phyloP scores from a whole-genome alignment of 2,797 vertebrate species.

The Sarcophilus harrisii region DNA sequence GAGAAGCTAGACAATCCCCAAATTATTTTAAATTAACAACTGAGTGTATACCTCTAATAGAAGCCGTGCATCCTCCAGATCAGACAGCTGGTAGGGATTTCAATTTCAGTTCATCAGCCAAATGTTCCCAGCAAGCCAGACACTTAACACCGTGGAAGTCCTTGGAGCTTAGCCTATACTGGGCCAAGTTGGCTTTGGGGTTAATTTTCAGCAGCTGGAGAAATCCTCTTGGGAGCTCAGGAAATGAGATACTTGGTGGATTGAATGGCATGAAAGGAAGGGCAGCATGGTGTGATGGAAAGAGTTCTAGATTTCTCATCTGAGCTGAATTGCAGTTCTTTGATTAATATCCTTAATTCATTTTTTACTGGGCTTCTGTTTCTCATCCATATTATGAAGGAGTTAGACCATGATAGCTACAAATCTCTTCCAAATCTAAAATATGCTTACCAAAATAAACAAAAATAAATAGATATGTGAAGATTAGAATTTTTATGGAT shows the following conservation, averaged over 20 bases:
- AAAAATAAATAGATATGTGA: background rate
- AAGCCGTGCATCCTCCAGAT: background rate
- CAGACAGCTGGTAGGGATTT: background rate
- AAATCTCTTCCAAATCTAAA: background rate
- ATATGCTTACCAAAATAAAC: slow-evolving; percentile 3
- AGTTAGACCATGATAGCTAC: background rate
- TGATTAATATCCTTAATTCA: background rate
- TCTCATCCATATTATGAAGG: background rate
- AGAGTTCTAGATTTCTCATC: background rate
- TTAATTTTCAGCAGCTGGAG: background rate
- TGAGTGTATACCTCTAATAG: background rate
- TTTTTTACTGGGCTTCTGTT: background rate
- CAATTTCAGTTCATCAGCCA: background rate
- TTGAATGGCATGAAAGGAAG: background rate
- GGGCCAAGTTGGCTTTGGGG: background rate
- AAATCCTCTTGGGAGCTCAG: background rate
- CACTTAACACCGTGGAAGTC: background rate
- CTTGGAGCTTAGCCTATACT: background rate
- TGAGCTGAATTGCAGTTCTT: background rate
- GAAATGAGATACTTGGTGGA: background rate
- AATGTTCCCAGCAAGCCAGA: background rate
- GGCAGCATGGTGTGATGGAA: background rate
- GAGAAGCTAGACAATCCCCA: background rate
- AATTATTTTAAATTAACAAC: background rate
- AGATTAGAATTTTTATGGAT: background rate